A percentile compares a stretch with the other conserved stretches of the same genome.
Evolutionary conservation across 2,113 vertebrate species (phyloP).

Genomic region (Isichthys henryi): DNA sequence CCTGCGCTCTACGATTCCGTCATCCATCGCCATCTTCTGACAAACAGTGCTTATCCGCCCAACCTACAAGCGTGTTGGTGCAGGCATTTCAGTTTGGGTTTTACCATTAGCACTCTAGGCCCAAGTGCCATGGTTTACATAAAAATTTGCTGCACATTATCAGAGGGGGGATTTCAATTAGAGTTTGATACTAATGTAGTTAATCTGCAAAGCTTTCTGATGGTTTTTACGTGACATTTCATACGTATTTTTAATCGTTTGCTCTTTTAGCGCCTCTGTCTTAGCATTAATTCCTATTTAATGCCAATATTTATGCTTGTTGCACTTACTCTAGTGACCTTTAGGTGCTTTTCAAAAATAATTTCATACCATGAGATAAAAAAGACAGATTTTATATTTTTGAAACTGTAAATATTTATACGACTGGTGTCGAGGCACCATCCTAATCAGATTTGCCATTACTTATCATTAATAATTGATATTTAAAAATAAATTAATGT

Average conservation of each 20-base stretch:
- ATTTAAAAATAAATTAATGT: background rate
- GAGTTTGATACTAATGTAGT: conserved; percentile 11
- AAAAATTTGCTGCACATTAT: conserved; percentile 1
- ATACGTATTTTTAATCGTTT: conserved; percentile 16
- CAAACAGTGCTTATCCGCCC: conserved; percentile 37
- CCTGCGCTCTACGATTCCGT: background rate
- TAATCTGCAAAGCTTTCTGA: background rate
- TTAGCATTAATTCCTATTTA: conserved; percentile 18
- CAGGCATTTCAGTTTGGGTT: conserved; percentile 7
- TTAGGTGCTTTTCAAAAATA: conserved; percentile 24
- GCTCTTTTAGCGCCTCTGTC: conserved; percentile 4
- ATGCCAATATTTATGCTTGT: conserved; percentile 28
- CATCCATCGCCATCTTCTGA: conserved; percentile 18
- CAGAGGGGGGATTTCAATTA: background rate
- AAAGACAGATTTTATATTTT: conserved; percentile 26
- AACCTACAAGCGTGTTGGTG: conserved; percentile 20
- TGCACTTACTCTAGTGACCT: conserved; percentile 10
- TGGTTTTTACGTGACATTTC: conserved; percentile 8
- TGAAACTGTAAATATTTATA: conserved; percentile 29
- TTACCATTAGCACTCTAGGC: background rate
- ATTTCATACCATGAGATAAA: conserved; percentile 18
- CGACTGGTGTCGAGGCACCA: conserved; percentile 4
- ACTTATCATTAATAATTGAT: conserved; percentile 4
- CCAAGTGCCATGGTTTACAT: conserved; percentile 15
- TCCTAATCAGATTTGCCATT: conserved; percentile 10